Base-by-base conservation (phyloP, 2,113 vertebrate genomes). In the Reinhardtius hippoglossoides region DNA sequence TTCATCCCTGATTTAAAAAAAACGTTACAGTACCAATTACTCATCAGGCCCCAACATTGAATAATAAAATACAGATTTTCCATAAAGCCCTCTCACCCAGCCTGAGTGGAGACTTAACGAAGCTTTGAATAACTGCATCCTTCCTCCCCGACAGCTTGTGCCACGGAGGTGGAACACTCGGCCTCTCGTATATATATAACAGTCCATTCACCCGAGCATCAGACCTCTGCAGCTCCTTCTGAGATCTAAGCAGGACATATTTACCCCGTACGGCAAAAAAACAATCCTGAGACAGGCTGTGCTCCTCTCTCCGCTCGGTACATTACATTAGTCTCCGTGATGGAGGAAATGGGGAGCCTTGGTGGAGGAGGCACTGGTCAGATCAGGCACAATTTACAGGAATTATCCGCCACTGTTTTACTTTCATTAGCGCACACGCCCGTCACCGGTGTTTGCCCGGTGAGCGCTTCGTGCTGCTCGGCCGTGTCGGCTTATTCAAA, bases 401-500 rank as follows among this genome's bases (percentile, higher is more conserved):
- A 90, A 88, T 94, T 83, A 93, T 82, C 74, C 16, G 46, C 62
- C 46, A 80, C 87, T 73, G 76, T 87, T 90, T 91, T 87, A 81
- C 88, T 87, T 86, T 88, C 80, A 91, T 92, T 89, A 92, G 83
- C 69, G 9, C 74, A 46, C 59, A 46, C 59, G 61, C 86, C 76
- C 40, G 57, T 83, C 18, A 9, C 76, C 10, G 73, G 54, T 71
- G 80, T 90, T 89, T 78, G 82, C 72, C 72, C 8, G 4, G 37
- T 7, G 76, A 80, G 87, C 31, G 9, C 3, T 82, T 61, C 80
- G 91, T 85, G 90, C 84, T 21, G 52, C 80, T 86, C 76, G 27
- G 82, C 8, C 40, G 74, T 66, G 70, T 66, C 21, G 76, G 76
- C 87, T 85, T 79, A 92, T 89, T 93, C 87, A 80, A 90, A 90